phyloP scores from a whole-genome alignment of 64 coral and sea anemone genomes.

The Hydrozoanthus tunicans region DNA sequence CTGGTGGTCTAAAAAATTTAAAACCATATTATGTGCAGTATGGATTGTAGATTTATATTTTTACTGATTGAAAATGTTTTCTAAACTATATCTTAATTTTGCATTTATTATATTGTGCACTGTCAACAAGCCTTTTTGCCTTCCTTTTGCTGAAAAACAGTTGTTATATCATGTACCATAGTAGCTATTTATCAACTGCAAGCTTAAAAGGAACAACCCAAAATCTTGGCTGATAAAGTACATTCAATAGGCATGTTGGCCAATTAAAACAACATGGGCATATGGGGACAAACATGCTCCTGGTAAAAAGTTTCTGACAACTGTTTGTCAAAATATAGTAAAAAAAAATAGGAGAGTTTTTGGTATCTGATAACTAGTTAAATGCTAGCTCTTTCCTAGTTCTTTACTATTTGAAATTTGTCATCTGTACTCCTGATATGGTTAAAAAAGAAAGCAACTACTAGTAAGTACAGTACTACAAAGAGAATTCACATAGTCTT shows the following conservation, averaged over 20 bases:
- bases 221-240: constrained; percentile 1
- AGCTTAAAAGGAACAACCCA: constrained; percentile 18
- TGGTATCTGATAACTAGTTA: constrained; percentile 20
- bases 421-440: not conserved
- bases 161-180: constrained; percentile 12
- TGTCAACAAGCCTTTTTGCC: too few species aligned
- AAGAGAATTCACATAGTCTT: not conserved
- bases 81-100: too few species aligned
- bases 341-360: constrained; percentile 1
- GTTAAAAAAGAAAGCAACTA: constrained; percentile 20
- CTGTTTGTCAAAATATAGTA: constrained; percentile 4
- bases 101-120: too few species aligned
- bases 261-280: not conserved
- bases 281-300: not conserved
- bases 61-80: too few species aligned
- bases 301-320: not conserved
- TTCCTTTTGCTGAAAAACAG: too few species aligned
- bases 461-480: not conserved
- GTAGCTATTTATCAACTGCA: not conserved
- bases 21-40: too few species aligned
- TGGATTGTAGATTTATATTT: too few species aligned
- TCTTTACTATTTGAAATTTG: constrained; percentile 8
- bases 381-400: constrained; percentile 29
- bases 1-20: too few species aligned
- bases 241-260: constrained; percentile 2